phyloP scores from a whole-genome alignment of 2,113 vertebrate species.

The Falcunculus frontatus region DNA sequence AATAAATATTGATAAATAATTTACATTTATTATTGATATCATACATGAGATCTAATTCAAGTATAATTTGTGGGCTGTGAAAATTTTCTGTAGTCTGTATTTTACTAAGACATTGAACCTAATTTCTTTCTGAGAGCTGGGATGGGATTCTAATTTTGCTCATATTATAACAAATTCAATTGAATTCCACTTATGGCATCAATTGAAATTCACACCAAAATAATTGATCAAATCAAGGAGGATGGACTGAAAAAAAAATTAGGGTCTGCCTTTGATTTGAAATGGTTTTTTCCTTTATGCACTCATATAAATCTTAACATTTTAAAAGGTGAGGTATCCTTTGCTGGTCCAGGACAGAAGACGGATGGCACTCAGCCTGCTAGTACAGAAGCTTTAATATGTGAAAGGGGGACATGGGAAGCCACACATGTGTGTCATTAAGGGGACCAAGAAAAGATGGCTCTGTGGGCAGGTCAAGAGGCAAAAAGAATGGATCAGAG shows the following conservation, averaged over 20 bases:
- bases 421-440: neutral
- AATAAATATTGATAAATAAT: constrained; percentile 12
- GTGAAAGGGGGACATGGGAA: neutral
- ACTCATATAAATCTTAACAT: neutral
- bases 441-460: neutral
- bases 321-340: neutral
- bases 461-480: neutral
- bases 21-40: neutral
- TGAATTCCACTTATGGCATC: neutral
- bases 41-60: neutral
- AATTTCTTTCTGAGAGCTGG: neutral
- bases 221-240: neutral
- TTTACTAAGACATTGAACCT: neutral
- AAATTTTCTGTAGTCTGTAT: neutral
- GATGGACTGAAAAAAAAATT: neutral
- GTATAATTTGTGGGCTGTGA: neutral
- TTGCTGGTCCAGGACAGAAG: neutral
- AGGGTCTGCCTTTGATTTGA: neutral
- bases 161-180: neutral
- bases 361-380: neutral
- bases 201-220: neutral
- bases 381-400: neutral
- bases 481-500: neutral
- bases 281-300: neutral
- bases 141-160: neutral